Evolutionary conservation across 2,797 vertebrate species (phyloP), one percentile per base, ranked within the genome.

Genomic region (Limosa lapponica): DNA sequence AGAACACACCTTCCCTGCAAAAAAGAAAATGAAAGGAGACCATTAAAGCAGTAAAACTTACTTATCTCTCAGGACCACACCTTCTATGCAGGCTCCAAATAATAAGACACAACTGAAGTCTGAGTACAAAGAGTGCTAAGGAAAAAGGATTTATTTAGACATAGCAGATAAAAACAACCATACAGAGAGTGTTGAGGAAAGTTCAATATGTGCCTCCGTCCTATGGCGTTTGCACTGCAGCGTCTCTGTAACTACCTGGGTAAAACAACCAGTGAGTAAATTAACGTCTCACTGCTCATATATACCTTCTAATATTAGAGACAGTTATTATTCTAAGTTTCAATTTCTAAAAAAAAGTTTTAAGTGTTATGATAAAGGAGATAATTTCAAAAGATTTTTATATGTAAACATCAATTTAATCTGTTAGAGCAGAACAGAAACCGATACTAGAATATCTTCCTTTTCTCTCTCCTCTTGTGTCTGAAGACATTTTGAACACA

Each of bases 61-160:
- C 99, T 99, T 99, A 97, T 99, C 99, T 93, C 99, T 98, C 48
- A 99, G 98, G 52, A 99, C 99, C 39, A 99, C 99, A 54, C 99
- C 99, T 97, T 99, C 99, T 64, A 99, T 99, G 91, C 99, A 99
- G 37, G 99, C 98, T 8, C 99, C 99, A 96, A 99, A 99, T 46
- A 99, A 96, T 49, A 99, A 97, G 22, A 99, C 99, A 64, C 99
- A 99, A 87, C 98, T 99, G 86, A 99, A 98, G 98, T 99, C 99
- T 97, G 48, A 67, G 37, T 17, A 54, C 41, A 57, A n/a, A 3
- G 52, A 67, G 18, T 32, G 89, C 78, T 97, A 97, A 97, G 96
- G 93, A 97, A 93, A 14, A 0, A 81, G 22, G 27, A 64, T 64
- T 89, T 89, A 75, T 82, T 88, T 57, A 89, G 23, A 75, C 15